Percentiles rank a stretch among this genome's conserved stretches.
Conservation (phyloP, 2,797 vertebrate species). For the Phataginus tetradactyla region DNA sequence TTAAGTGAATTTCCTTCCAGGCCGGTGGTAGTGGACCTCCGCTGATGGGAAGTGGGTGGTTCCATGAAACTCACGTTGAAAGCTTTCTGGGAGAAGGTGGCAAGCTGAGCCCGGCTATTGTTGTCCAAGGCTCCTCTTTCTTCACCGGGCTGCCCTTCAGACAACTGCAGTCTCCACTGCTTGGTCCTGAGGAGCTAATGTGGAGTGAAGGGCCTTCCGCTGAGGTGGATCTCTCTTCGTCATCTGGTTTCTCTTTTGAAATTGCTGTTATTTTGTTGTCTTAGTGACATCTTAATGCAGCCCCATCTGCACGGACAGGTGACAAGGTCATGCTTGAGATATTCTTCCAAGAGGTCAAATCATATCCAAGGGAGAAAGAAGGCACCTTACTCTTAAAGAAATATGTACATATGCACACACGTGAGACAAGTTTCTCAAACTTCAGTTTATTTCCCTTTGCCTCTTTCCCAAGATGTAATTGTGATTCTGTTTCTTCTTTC, state of each 20-base stretch:
- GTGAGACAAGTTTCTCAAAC: not conserved
- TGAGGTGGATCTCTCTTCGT: not conserved
- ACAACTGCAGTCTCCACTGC: not conserved
- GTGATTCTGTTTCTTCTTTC: not conserved
- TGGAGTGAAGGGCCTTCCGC: not conserved
- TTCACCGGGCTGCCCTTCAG: not conserved
- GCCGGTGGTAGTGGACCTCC: not conserved
- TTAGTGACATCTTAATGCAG: conserved; percentile 83
- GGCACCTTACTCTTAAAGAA: conserved; percentile 55
- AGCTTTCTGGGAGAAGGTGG: not conserved
- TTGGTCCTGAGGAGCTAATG: not conserved
- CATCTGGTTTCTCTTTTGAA: not conserved
- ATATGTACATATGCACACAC: not conserved
- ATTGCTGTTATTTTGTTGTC: conserved; percentile 80
- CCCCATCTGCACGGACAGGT: conserved; percentile 69
- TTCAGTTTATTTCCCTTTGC: not conserved
- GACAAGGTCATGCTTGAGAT: conserved; percentile 72
- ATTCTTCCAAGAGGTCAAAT: conserved; percentile 80
- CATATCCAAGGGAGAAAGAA: conserved; percentile 61
- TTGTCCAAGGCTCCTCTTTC: too few relatives aligned
- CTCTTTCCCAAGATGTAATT: not conserved
- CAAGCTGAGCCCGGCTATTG: not conserved
- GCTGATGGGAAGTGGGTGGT: not conserved
- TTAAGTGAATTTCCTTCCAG: not conserved
- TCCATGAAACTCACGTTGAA: not conserved